Evolutionary conservation across 2,888 invertebrate species (phyloP), one percentile per base, ranked within the genome.

Genomic region (Melitaea athalia): DNA sequence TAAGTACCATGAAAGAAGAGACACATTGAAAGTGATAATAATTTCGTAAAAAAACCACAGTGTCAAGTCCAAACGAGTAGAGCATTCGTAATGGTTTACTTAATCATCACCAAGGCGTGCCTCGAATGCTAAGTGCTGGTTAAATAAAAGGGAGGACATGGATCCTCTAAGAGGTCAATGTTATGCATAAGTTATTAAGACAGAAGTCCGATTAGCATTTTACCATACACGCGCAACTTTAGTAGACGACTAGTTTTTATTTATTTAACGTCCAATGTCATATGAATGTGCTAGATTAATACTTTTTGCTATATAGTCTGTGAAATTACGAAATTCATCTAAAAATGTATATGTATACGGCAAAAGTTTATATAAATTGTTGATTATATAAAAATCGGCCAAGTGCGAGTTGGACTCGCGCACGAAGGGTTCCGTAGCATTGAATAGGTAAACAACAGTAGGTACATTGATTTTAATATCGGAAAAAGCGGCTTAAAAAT

Each of bases 61-160:
- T 11, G 67, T 59, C 52, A 59, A 50, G 47, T 24, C 55, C 15
- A 5, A 24, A 64, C 67, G 67, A 55, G 31, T 47, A 55, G 74
- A 73, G 55, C 57, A 69, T 64, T 61, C 67, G n/a, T 73, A 71
- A 74, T 74, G 49, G 55, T 75, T 72, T 42, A 78, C 75, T 77
- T 72, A 76, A 77, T 77, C 74, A 76, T 75, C 72, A 63, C 72
- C 62, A 66, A 75, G 63, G 63, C 74, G 67, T 69, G 75, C 45
- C 59, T 64, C 70, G 83, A 79, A 80, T 80, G 73, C 60, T 71
- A 79, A 77, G 73, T 67, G 50, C 63, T 63, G 59, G 67, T 70
- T 72, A 72, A 75, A 75, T 72, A 77, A 77, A 77, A 81, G 83
- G 83, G 83, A 82, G 83, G 78, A 80, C 80, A 69, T 74, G 60